Evolutionary conservation across 2,888 invertebrate species (phyloP), one percentile per base, ranked within the genome.

Genomic region (Amphimallon solstitiale): DNA sequence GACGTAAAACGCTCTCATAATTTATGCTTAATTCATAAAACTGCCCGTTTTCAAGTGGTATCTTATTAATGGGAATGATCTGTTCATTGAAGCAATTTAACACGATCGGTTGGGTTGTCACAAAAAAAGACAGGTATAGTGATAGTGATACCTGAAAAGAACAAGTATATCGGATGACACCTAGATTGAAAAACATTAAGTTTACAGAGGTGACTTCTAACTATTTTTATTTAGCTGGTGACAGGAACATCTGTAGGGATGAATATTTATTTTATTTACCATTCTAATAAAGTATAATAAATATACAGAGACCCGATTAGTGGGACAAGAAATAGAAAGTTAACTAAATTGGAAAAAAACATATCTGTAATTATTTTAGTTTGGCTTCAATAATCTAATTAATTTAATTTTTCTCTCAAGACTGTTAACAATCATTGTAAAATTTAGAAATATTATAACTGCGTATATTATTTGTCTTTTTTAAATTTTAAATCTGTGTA

Each of bases 51-150:
- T 59, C 56, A 43, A 59, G 56, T 43, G 56, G 43, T 59, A 60
- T 65, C 59, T 65, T 65, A 49, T 66, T 66, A 66, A 66, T 66
- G 68, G 68, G 61, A 71, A 70, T 69, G 72, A 73, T 70, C 68
- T 75, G 77, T 72, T 76, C 77, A 75, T 75, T 78, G 77, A 76
- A 76, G 77, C 79, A 79, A 77, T 79, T 77, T 78, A 77, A 76
- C 75, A 72, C 76, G 77, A 75, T 74, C 75, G 76, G 74, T 73
- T 76, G 74, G 75, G 71, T 77, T 77, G 79, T 78, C 79, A 78
- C 74, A 74, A 74, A 76, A 71, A 72, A 74, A 76, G 75, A 73
- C 76, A 66, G 66, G 66, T 63, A 66, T 68, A 71, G 71, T 73
- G 78, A 77, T 76, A 78, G 71, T 71, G 77, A 79, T 79, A 79